These are phyloP conservation scores for Mobula hypostoma DNA, from an alignment of 2,113 vertebrate species.

Conservation along the genomic window DNA sequence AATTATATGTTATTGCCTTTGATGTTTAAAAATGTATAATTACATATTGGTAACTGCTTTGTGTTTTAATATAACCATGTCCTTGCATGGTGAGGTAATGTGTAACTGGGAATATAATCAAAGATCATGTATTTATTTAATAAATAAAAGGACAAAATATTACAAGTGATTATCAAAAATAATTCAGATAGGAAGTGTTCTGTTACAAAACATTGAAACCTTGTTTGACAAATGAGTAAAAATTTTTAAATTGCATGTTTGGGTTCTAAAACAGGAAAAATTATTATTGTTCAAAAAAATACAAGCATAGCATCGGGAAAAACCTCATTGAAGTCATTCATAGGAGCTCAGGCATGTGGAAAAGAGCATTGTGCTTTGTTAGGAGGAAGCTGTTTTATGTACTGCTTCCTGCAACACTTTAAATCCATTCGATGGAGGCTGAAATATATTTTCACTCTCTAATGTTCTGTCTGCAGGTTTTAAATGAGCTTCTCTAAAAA, in stretches of 20 bases:
- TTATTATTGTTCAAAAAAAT: not conserved
- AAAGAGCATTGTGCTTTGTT: conserved; percentile 32
- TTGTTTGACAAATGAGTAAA: not conserved
- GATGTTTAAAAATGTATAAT: conserved; percentile 29
- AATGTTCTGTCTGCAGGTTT: conserved; percentile 25
- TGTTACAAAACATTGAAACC: conserved; percentile 5
- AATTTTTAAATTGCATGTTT: not conserved
- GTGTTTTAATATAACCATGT: conserved; percentile 14
- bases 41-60: not conserved
- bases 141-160: not conserved
- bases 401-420: conserved; percentile 29
- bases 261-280: not conserved
- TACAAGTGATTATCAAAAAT: not conserved
- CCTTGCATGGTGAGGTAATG: not conserved
- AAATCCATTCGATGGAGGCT: not conserved
- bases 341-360: conserved; percentile 34
- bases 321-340: conserved; percentile 35
- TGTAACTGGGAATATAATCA: not conserved
- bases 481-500: conserved; percentile 43
- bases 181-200: not conserved
- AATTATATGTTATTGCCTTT: conserved; percentile 9
- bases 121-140: not conserved
- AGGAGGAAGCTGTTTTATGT: conserved; percentile 28
- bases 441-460: conserved; percentile 8
- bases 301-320: conserved; percentile 4